Conservation (phyloP, 2,888 invertebrate species). For the Cotesia congregata region DNA sequence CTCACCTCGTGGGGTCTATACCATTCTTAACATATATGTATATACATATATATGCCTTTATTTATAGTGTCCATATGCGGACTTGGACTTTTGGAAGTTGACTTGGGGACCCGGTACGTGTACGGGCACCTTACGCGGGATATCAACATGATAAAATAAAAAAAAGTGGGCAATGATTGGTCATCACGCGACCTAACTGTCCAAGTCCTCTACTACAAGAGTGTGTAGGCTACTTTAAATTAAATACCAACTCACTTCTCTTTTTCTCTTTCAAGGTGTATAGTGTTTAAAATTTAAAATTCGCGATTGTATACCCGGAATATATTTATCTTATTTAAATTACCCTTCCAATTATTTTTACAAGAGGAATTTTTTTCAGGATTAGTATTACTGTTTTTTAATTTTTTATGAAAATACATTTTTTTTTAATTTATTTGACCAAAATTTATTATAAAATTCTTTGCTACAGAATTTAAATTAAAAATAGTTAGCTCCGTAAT, state of each 20-base stretch:
- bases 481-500: too few species aligned
- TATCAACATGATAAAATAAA: background rate
- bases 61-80: background rate
- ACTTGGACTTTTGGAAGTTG: background rate
- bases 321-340: background rate
- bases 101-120: background rate
- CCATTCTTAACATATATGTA: background rate
- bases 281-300: background rate
- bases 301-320: background rate
- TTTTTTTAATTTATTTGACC: too few species aligned
- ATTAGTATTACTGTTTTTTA: too few species aligned
- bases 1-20: conserved; percentile 50
- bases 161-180: background rate
- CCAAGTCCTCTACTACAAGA: background rate
- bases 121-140: background rate
- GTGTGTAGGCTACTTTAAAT: background rate
- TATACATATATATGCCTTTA: background rate
- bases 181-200: conserved; percentile 1
- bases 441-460: too few species aligned
- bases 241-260: background rate
- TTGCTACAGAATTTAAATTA: too few species aligned
- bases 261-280: background rate
- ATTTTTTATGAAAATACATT: too few species aligned
- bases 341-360: background rate
- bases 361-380: too few species aligned